Base-by-base conservation (phyloP, 2,888 invertebrate genomes). In the Sesamia inferens region DNA sequence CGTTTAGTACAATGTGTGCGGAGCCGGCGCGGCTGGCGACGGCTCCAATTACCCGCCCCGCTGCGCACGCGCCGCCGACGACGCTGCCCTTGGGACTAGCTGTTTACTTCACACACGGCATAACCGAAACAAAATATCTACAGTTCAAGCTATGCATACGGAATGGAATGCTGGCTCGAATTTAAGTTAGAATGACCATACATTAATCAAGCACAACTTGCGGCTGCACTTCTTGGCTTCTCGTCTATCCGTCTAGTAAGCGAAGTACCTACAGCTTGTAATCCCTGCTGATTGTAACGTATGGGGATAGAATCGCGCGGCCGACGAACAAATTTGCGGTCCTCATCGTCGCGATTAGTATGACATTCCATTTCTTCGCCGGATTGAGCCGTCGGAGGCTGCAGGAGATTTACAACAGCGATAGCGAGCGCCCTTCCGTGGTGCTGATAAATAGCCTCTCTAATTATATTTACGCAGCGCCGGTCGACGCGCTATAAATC, bases 391-490 rank as follows among this genome's bases (percentile, higher is more conserved):
- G 94, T 95, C 95, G 91, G 90, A 90, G 90, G 88, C 89, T 88
- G 88, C 86, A 86, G 81, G 88, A 95, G 95, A 95, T 95, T 95
- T 94, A 96, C 93, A 87, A 92, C 92, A 87, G 90, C 92, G 94
- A 95, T 94, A 93, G 91, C 90, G 90, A 89, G 93, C 92, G 94
- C 94, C 94, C 95, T 94, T 95, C 95, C 95, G 93, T 92, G 91
- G 93, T 88, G 87, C 94, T 95, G 95, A 96, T 95, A 95, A 95
- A 96, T 95, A 93, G 94, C 93, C 93, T 90, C 94, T 95, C 94
- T 96, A 95, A 96, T 96, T 96, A 96, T 96, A 96, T 95, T 96
- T 95, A 96, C 95, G 94, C 94, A 93, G 94, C 93, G 94, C 93
- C 94, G 91, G 91, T 88, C 93, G 94, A 91, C 93, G 90, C 90